These are phyloP conservation scores for Drosophila anceps DNA, from an alignment of 2,888 invertebrate genomes.

Conservation along the genomic window DNA sequence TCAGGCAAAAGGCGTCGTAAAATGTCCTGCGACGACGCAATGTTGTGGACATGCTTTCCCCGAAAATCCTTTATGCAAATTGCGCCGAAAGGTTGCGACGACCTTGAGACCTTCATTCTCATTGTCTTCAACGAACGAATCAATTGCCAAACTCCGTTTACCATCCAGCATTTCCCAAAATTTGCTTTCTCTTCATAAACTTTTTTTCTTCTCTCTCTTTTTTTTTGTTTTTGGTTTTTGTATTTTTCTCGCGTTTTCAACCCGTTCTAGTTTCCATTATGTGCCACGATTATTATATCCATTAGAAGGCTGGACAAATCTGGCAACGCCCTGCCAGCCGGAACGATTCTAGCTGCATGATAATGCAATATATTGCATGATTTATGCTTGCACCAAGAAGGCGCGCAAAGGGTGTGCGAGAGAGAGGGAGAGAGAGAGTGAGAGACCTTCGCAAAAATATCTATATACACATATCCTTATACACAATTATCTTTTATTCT, in stretches of 20 bases:
- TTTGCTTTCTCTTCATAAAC: slow-evolving; percentile 17
- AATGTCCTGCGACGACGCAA: slow-evolving; percentile 60
- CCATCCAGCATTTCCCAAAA: slow-evolving; percentile 13
- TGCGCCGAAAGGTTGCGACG: slow-evolving; percentile 48
- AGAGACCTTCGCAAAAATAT: slow-evolving; percentile 43
- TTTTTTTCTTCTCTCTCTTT: not conserved
- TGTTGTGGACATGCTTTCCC: slow-evolving; percentile 56
- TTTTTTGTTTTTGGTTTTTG: not conserved
- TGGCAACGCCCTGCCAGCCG: slow-evolving; percentile 38
- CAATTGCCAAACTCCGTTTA: slow-evolving; percentile 35
- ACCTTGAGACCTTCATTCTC: slow-evolving; percentile 45
- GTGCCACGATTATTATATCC: slow-evolving; percentile 41
- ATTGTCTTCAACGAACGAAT: slow-evolving; percentile 37
- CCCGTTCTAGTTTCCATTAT: slow-evolving; percentile 37
- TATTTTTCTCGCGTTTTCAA: slow-evolving; percentile 30
- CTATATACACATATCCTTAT: slow-evolving; percentile 6
- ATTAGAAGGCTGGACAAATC: slow-evolving; percentile 69
- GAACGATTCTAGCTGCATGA: slow-evolving; percentile 55
- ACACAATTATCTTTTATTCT: slow-evolving; percentile 6
- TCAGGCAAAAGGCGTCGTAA: slow-evolving; percentile 37
- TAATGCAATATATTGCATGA: slow-evolving; percentile 82
- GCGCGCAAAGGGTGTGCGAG: not conserved
- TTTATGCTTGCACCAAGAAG: slow-evolving; percentile 63
- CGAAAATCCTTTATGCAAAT: slow-evolving; percentile 75
- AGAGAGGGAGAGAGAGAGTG: not conserved